A percentile compares a stretch with the other conserved stretches of the same genome.
Conservation (phyloP, 2,888 invertebrate species). For the Villa cingulata region DNA sequence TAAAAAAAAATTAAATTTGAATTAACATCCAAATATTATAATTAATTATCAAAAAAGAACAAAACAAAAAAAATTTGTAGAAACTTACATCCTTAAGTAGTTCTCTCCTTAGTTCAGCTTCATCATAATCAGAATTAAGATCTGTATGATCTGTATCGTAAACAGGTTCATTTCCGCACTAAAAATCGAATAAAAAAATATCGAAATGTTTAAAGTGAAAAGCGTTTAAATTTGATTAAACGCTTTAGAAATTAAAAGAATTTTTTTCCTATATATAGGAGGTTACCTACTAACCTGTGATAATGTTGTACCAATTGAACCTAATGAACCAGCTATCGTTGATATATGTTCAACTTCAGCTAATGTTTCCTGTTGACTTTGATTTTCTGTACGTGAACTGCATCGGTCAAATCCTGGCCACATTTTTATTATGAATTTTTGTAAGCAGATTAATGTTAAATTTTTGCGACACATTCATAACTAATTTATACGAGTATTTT, state of each 20-base stretch:
- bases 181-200: conserved; percentile 9
- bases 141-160: conserved; percentile 73
- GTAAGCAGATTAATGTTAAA: no score
- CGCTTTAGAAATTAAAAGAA: no score
- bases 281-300: conserved; percentile 35
- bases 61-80: neutral
- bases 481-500: no score
- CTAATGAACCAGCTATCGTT: conserved; percentile 58
- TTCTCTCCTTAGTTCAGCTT: conserved; percentile 60
- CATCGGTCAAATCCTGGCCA: conserved; percentile 29
- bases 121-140: conserved; percentile 65
- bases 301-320: conserved; percentile 44
- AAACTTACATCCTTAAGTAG: conserved; percentile 65
- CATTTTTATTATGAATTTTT: conserved; percentile 10
- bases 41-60: no score
- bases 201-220: no score
- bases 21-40: conserved; percentile 8
- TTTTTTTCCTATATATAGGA: no score
- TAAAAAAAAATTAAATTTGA: no score
- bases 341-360: conserved; percentile 51
- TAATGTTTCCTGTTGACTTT: conserved; percentile 45
- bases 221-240: no score
- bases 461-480: no score
- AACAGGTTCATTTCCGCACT: conserved; percentile 42
- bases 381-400: conserved; percentile 25